Base-by-base conservation (phyloP, 1,140 invertebrate species). In the Drosophila miranda region DNA sequence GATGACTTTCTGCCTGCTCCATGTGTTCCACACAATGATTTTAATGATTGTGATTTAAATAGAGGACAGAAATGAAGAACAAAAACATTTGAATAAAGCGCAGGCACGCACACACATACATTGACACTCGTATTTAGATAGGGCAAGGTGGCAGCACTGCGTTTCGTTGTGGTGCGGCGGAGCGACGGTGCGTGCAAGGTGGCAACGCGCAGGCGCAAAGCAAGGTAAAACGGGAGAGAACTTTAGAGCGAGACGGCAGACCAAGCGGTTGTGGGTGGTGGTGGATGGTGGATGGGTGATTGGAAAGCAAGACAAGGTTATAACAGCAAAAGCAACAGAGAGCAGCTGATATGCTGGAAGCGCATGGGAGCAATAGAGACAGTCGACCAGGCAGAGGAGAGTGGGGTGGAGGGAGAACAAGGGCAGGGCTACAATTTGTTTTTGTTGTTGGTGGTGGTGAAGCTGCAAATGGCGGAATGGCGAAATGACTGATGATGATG, bases 261-360 rank as follows among this genome's bases (percentile, higher is more conserved):
- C 55, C n/a, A 19, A 64, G 38, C 23, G 58, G 67, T 41, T 49
- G 67, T 61, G 79, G 64, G 49, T 74, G 60, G 77, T 49, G 56
- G 62, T 41, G 61, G 77, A 52, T 50, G 55, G 48, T 46, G 53
- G 68, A 42, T 63, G 64, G 56, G 55, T 55, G 54, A 64, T 59
- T 74, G 55, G 60, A 73, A 56, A 83, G 58, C 23, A 75, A 73
- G 53, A 75, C 82, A 81, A 87, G 82, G 81, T 86, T 86, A 81
- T 82, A 81, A 81, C 71, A 83, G 68, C 81, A 87, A 81, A 66
- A 83, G 68, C 48, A 73, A 16, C 50, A 72, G 56, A 52, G 56
- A 79, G 76, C 81, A 86, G 81, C 82, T 84, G 81, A 84, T 86
- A 53, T 50, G 70, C 57, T 50, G 60, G 51, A 54, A 74, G 46